Conservation (phyloP, 2,888 invertebrate genomes). For the Drosophila flavopinicola region DNA sequence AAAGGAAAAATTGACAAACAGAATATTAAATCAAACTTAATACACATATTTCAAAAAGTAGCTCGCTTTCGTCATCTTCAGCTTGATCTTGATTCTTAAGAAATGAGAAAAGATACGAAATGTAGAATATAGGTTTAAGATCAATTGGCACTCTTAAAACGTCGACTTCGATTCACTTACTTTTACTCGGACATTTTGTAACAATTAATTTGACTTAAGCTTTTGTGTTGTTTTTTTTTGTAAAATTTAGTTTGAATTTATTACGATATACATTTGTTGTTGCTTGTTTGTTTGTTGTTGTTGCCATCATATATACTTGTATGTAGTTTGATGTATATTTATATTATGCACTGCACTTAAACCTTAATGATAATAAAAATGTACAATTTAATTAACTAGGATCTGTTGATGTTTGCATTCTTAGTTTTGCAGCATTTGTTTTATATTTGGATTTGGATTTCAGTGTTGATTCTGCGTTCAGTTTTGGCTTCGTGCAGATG, state of each 20-base stretch:
- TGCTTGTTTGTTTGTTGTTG: constrained; percentile 37
- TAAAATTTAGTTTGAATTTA: constrained; percentile 77
- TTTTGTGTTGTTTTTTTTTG: constrained; percentile 38
- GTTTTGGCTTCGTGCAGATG: constrained; percentile 37
- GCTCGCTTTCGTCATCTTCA: no score
- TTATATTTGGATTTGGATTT: constrained; percentile 32
- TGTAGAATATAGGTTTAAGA: neutral
- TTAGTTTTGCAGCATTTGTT: constrained; percentile 33
- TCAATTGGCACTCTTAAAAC: no score
- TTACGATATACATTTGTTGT: constrained; percentile 70
- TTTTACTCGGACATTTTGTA: neutral
- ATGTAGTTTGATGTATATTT: constrained; percentile 36
- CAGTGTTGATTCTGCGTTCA: constrained; percentile 15
- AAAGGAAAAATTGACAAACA: neutral
- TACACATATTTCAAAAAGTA: neutral
- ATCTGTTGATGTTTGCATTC: constrained; percentile 55
- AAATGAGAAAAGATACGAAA: neutral
- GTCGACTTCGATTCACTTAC: neutral
- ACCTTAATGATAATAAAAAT: constrained; percentile 75
- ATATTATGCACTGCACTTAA: constrained; percentile 68
- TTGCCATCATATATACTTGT: constrained; percentile 44
- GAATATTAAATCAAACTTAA: neutral
- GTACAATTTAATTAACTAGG: constrained; percentile 79
- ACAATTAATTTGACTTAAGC: neutral
- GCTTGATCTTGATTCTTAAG: no score